Percentiles rank a stretch among this genome's conserved stretches.
phyloP scores from a whole-genome alignment of 2,797 vertebrate species.

The Aplochiton taeniatus region DNA sequence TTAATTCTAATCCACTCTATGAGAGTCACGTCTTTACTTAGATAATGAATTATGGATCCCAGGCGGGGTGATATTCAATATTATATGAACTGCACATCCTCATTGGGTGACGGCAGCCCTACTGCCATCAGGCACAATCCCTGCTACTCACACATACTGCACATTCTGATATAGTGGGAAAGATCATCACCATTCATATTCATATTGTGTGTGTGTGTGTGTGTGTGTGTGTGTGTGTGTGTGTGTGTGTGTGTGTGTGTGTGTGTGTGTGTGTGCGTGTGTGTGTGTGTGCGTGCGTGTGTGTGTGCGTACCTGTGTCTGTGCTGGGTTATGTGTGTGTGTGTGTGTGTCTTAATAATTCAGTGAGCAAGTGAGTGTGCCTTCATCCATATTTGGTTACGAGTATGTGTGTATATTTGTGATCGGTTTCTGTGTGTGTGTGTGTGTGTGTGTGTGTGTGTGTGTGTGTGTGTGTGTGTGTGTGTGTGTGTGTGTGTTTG shows the following conservation, averaged over 20 bases:
- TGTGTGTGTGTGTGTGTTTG: constrained; percentile 31
- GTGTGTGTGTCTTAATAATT: constrained; percentile 15
- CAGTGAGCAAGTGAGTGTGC: background rate
- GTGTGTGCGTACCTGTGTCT: background rate
- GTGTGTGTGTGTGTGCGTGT: constrained; percentile 9
- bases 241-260: background rate
- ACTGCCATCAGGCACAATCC: constrained; percentile 61
- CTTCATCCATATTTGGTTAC: background rate
- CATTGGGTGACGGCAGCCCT: constrained; percentile 63
- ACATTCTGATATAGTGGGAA: constrained; percentile 50
- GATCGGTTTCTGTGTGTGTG: constrained; percentile 4
- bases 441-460: background rate
- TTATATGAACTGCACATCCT: constrained; percentile 74
- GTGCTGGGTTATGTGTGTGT: constrained; percentile 24
- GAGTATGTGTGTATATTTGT: background rate
- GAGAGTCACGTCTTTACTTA: constrained; percentile 72
- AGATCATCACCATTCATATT: constrained; percentile 69
- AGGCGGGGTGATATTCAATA: constrained; percentile 72
- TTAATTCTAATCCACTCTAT: constrained; percentile 71
- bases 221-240: constrained; percentile 17
- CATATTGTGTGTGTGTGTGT: constrained; percentile 39
- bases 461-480: too few species aligned
- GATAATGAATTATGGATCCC: constrained; percentile 77
- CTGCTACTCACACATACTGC: constrained; percentile 43
- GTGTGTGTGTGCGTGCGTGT: constrained; percentile 23